Conservation (phyloP, 2,113 vertebrate genomes). For the Delphinapterus leucas region DNA sequence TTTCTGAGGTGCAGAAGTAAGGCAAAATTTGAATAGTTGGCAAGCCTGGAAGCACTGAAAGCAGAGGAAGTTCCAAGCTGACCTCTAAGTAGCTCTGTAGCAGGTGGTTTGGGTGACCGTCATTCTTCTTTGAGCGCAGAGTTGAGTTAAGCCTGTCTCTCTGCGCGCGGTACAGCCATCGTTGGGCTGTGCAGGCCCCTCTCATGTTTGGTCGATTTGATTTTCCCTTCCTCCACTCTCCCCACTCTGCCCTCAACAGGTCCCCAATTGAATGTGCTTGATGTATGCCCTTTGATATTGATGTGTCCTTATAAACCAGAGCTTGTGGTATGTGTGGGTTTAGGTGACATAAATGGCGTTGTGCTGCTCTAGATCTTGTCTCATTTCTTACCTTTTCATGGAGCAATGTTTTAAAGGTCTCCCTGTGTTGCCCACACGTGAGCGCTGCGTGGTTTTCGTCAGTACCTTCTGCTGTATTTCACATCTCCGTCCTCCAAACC, state of each 20-base stretch:
- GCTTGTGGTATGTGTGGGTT: not conserved
- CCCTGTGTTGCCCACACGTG: not conserved
- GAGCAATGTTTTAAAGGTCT: not conserved
- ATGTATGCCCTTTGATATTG: not conserved
- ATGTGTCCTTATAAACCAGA: not conserved
- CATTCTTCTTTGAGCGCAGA: not conserved
- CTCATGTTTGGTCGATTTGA: not conserved
- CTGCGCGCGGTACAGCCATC: too few species aligned
- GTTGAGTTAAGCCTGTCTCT: not conserved
- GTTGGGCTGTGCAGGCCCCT: not conserved
- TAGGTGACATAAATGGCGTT: too few species aligned
- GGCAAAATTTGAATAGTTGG: not conserved
- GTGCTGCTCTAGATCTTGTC: not conserved
- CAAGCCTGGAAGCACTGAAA: not conserved
- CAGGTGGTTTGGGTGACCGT: not conserved
- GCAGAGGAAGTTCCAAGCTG: not conserved
- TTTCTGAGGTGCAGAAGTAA: not conserved
- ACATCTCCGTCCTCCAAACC: not conserved
- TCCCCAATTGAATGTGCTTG: not conserved
- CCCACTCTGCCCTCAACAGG: not conserved
- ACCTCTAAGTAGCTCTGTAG: not conserved
- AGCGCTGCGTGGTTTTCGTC: not conserved
- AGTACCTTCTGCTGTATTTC: not conserved
- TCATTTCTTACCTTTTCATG: not conserved
- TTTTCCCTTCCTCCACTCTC: not conserved